A percentile compares a stretch with the other conserved stretches of the same genome.
Evolutionary conservation across 2,113 vertebrate species (phyloP).

Genomic region (Ifrita kowaldi): DNA sequence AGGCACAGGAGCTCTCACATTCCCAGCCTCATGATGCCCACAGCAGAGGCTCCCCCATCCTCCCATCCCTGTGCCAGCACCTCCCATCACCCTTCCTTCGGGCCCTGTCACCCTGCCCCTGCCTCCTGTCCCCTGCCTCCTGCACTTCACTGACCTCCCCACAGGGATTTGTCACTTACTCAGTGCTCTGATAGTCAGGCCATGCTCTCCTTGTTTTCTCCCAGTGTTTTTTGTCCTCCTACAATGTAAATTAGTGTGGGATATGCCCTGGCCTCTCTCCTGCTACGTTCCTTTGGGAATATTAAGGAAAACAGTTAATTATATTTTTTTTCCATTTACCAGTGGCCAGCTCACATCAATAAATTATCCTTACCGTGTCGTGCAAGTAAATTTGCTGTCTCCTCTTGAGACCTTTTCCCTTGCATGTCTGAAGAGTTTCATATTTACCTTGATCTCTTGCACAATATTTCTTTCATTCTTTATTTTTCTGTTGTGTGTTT

Average conservation of each 20-base stretch:
- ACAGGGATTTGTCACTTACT: not conserved
- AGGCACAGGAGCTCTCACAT: not conserved
- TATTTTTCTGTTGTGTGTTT: not conserved
- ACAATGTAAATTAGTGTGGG: not conserved
- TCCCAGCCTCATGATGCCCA: not conserved
- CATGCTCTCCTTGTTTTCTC: not conserved
- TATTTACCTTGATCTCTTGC: not conserved
- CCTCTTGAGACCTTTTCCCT: not conserved
- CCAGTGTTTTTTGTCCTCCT: not conserved
- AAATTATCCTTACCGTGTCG: not conserved
- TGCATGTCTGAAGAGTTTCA: not conserved
- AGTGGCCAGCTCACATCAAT: not conserved
- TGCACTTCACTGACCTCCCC: not conserved
- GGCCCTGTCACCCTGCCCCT: not conserved
- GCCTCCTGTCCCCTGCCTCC: not conserved
- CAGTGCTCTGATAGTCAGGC: not conserved
- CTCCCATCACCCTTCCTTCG: rapidly evolving
- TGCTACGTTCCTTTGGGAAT: not conserved
- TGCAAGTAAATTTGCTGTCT: not conserved
- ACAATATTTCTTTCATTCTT: not conserved
- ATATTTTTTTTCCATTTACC: not conserved
- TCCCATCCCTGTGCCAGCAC: rapidly evolving
- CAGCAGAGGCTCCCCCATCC: not conserved
- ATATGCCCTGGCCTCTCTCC: not conserved
- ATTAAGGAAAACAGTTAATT: conserved; percentile 36